phyloP scores from a whole-genome alignment of 1,140 invertebrate genomes.

The honey bee (Apis mellifera) region DNA sequence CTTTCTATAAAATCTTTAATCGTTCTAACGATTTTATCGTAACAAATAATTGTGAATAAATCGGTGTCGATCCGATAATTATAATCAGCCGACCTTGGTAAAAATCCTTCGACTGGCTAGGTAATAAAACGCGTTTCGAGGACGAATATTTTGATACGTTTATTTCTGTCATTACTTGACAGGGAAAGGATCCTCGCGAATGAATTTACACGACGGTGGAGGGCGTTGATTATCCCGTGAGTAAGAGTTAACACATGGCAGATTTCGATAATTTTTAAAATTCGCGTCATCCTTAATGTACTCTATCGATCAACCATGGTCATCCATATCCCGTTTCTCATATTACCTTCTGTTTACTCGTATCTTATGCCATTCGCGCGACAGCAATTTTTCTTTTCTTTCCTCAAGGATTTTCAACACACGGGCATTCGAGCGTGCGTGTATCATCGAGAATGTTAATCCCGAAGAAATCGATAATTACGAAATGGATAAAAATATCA shows the following conservation, averaged over 20 bases:
- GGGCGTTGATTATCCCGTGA: constrained; percentile 36
- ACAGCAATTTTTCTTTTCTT: constrained; percentile 1
- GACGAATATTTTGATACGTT: constrained; percentile 5
- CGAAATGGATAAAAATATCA: neutral
- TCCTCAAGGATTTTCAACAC: neutral
- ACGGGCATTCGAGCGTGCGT: neutral
- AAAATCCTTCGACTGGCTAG: neutral
- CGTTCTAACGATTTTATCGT: constrained; percentile 24
- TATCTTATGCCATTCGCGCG: neutral
- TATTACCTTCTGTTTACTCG: neutral
- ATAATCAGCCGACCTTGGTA: constrained; percentile 50
- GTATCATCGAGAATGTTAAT: neutral
- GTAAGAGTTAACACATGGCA: constrained; percentile 17
- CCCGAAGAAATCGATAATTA: neutral
- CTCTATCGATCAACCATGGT: constrained; percentile 35
- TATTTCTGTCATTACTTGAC: constrained; percentile 34
- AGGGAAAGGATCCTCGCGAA: constrained; percentile 48
- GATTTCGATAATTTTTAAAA: constrained; percentile 50
- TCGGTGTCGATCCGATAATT: constrained; percentile 24
- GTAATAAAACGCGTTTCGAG: constrained; percentile 41
- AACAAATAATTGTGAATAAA: neutral
- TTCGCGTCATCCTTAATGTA: constrained; percentile 39
- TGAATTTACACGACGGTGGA: neutral
- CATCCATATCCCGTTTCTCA: neutral
- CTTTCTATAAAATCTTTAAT: constrained; percentile 27